phyloP scores from a whole-genome alignment of 1,140 invertebrate species.

The Hydropsyche tenuis region DNA sequence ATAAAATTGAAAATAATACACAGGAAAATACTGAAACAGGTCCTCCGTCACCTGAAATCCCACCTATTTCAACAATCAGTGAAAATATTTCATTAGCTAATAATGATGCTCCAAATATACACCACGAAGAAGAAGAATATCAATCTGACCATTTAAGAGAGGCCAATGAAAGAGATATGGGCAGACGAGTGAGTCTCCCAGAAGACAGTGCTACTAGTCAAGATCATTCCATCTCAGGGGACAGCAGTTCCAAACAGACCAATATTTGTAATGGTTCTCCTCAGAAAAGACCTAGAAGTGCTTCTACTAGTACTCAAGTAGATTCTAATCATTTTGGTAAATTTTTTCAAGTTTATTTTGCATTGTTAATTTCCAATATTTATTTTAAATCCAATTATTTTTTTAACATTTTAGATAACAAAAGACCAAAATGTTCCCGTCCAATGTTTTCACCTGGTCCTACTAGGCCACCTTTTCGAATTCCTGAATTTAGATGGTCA shows the following conservation, averaged over 20 bases:
- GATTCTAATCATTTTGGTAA: slow-evolving; percentile 82
- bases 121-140: slow-evolving; percentile 53
- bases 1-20: slow-evolving; percentile 53
- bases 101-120: slow-evolving; percentile 53
- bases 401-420: slow-evolving; percentile 49
- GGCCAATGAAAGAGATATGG: slow-evolving; percentile 58
- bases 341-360: slow-evolving; percentile 41
- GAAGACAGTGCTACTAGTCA: slow-evolving; percentile 65
- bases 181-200: slow-evolving; percentile 69
- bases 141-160: slow-evolving; percentile 54
- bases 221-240: slow-evolving; percentile 52
- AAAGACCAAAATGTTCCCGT: slow-evolving; percentile 61
- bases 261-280: slow-evolving; percentile 57
- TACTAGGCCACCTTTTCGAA: slow-evolving; percentile 94
- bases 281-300: slow-evolving; percentile 73
- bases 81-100: slow-evolving; percentile 64
- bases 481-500: slow-evolving; percentile 99
- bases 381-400: slow-evolving; percentile 13
- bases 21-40: slow-evolving; percentile 60
- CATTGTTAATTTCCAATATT: slow-evolving; percentile 1
- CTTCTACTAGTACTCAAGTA: slow-evolving; percentile 79
- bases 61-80: slow-evolving; percentile 76
- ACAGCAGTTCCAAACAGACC: slow-evolving; percentile 49
- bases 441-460: slow-evolving; percentile 96
- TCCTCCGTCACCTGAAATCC: slow-evolving; percentile 69